Percentiles rank a stretch among this genome's conserved stretches.
Conservation (phyloP, 2,888 invertebrate genomes). For the Thecocarcelia acutangulata region DNA sequence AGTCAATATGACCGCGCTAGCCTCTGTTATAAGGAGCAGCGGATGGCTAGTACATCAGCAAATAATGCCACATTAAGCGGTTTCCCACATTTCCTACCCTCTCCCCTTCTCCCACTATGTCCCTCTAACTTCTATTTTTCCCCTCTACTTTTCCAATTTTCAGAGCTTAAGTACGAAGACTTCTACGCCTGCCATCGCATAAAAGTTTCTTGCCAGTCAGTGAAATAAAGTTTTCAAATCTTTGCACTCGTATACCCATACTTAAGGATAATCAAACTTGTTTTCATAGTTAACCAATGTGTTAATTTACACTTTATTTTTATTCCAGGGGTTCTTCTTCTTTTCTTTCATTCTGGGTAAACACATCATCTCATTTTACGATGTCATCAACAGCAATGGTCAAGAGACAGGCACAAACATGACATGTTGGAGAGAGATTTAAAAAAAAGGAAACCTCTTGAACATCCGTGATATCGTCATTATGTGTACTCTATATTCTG, state of each 20-base stretch:
- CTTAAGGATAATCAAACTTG: slow-evolving; percentile 26
- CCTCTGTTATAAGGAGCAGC: no score
- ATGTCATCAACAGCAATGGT: slow-evolving; percentile 49
- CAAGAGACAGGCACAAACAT: slow-evolving; percentile 36
- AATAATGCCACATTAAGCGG: no score
- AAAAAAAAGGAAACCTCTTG: slow-evolving; percentile 62
- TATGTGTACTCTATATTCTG: slow-evolving; percentile 44
- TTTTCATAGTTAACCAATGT: slow-evolving; percentile 67
- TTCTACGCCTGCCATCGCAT: no score
- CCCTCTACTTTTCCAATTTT: no score
- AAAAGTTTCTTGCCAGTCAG: not conserved
- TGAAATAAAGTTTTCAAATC: slow-evolving; percentile 2
- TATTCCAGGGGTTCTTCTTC: slow-evolving; percentile 55
- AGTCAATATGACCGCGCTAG: no score
- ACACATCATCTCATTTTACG: slow-evolving; percentile 56
- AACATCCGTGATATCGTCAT: slow-evolving; percentile 68
- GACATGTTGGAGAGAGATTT: slow-evolving; percentile 40
- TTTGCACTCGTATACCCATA: slow-evolving; percentile 1
- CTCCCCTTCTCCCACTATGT: no score
- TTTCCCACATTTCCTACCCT: no score
- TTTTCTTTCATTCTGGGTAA: slow-evolving; percentile 45
- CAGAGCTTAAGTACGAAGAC: no score
- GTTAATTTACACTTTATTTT: slow-evolving; percentile 66
- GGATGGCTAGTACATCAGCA: no score
- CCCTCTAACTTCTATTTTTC: no score